Evolutionary conservation across 2,797 vertebrate species (phyloP).

Genomic region (Acropternis orthonyx): DNA sequence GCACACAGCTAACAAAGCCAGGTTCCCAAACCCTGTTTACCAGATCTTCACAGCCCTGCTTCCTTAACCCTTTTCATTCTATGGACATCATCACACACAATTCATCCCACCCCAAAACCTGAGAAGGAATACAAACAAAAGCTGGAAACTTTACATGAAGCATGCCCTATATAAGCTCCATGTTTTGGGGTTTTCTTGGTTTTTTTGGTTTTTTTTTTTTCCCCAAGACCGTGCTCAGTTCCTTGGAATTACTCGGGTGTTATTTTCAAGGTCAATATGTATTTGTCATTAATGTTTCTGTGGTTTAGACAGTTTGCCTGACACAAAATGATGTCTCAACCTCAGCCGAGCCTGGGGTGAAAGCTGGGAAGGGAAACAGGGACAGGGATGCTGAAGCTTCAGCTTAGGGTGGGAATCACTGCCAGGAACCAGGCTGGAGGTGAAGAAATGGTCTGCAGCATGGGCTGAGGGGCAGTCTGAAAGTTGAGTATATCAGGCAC

Average conservation of each 20-base stretch:
- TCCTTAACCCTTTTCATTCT: background rate
- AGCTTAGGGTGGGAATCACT: background rate
- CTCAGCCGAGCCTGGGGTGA: background rate
- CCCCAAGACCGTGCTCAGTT: background rate
- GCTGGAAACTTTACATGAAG: background rate
- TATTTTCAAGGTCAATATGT: constrained; percentile 1
- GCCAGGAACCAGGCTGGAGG: background rate
- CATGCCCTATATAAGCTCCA: background rate
- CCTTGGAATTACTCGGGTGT: background rate
- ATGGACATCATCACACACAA: background rate
- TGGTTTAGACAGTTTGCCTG: background rate
- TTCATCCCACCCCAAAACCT: background rate
- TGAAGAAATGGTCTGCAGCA: background rate
- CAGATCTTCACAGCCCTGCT: background rate
- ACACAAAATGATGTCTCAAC: background rate
- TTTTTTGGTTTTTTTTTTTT: background rate
- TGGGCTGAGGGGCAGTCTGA: background rate
- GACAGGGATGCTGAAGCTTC: background rate
- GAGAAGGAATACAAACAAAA: background rate
- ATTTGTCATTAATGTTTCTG: constrained; percentile 3
- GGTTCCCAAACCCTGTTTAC: background rate
- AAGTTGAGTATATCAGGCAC: background rate
- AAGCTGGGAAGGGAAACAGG: background rate
- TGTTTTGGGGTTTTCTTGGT: no score
- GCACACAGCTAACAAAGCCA: background rate